A percentile compares a stretch with the other conserved stretches of the same genome.
Evolutionary conservation across 2,797 vertebrate species (phyloP).

Genomic region (Podargus strigoides): DNA sequence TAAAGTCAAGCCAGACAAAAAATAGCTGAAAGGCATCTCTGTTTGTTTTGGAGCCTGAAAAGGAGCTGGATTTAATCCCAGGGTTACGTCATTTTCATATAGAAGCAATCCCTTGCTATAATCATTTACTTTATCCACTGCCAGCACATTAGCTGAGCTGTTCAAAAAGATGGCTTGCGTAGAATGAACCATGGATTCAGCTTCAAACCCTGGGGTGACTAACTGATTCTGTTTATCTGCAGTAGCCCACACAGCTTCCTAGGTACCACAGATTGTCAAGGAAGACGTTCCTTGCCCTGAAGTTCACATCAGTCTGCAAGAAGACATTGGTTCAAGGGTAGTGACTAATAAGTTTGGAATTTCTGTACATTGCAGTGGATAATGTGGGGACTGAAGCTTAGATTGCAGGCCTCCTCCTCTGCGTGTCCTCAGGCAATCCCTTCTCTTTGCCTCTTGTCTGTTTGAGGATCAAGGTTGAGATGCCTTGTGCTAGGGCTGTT

Average conservation of each 20-base stretch:
- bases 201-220: neutral
- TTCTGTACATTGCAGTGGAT: neutral
- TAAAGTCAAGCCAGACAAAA: neutral
- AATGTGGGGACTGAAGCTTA: neutral
- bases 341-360: neutral
- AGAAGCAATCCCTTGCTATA: neutral
- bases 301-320: neutral
- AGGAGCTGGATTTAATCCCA: neutral
- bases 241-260: neutral
- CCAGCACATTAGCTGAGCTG: conserved; percentile 1
- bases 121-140: neutral
- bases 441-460: neutral
- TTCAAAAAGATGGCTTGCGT: neutral
- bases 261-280: neutral
- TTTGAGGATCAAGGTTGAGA: neutral
- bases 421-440: neutral
- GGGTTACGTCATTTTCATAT: conserved; percentile 1
- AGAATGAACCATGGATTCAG: neutral
- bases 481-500: neutral
- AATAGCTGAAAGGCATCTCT: conserved; percentile 11
- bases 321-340: neutral
- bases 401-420: neutral
- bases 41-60: conserved; percentile 9
- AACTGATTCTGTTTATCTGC: neutral
- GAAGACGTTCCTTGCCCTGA: neutral